Conservation (phyloP, 2,888 invertebrate species). For the Clepsis dumicolana region DNA sequence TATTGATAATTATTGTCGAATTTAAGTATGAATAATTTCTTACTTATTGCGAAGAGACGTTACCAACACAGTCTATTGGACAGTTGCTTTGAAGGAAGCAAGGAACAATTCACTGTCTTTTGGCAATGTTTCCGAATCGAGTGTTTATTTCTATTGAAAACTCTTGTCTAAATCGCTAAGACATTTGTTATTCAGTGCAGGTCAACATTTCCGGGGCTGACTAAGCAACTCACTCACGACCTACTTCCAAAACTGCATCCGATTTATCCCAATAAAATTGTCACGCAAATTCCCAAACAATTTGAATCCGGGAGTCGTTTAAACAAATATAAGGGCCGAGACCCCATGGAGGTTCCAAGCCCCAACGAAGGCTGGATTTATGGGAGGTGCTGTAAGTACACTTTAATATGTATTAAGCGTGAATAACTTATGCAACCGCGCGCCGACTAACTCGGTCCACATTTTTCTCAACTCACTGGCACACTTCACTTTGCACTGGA, state of each 20-base stretch:
- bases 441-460: constrained; percentile 49
- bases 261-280: constrained; percentile 35
- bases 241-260: constrained; percentile 40
- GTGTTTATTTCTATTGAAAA: neutral
- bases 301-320: constrained; percentile 2
- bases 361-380: constrained; percentile 14
- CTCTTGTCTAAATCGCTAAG: constrained; percentile 35
- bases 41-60: no score
- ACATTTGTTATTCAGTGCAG: constrained; percentile 26
- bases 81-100: neutral
- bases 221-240: constrained; percentile 35
- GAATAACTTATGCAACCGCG: constrained; percentile 54
- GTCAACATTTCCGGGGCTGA: constrained; percentile 22
- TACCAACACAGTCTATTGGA: no score
- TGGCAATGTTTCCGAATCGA: neutral
- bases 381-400: constrained; percentile 13
- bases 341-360: neutral
- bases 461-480: constrained; percentile 45
- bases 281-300: constrained; percentile 21
- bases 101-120: neutral
- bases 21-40: no score
- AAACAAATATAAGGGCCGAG: neutral
- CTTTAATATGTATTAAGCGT: constrained; percentile 44
- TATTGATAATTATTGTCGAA: no score
- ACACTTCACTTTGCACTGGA: constrained; percentile 51